Evolutionary conservation across 2,797 vertebrate genomes (phyloP), one percentile per base, ranked within the genome.

Genomic region (Dallia pectoralis): DNA sequence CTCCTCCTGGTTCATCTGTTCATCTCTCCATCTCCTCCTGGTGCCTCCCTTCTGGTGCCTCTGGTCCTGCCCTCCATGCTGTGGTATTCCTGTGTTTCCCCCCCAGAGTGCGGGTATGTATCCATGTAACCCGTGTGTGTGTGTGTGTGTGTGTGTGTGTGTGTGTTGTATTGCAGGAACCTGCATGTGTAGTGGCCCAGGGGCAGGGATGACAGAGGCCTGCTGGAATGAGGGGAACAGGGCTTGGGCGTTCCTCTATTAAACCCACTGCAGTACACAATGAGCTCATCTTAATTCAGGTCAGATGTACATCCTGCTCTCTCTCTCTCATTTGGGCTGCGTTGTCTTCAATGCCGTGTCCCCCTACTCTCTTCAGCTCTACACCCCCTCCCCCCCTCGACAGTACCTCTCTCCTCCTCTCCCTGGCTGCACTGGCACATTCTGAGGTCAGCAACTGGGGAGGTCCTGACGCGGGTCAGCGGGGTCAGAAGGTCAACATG

Each of bases 211-310:
- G 93, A 94, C 93, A 93, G 89, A 94, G 92, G 79, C 87, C 89
- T 79, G 83, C 86, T 93, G 93, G 93, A 94, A 94, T 94, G 93
- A 94, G 91, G 91, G 88, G 92, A 93, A 93, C 90, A 92, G 91
- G 91, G 91, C 86, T 90, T 93, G 93, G 93, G 94, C 92, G 93
- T 95, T 95, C 91, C 93, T 93, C 90, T 93, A 93, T 94, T 93
- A 93, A 94, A 94, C 90, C 91, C 87, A 87, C 86, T 86, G 89
- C 92, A 90, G 91, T 94, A 94, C 92, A 94, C 93, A 93, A 94
- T 94, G 93, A 95, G 93, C 91, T 95, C 94, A 94, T 93, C 91
- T 89, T 94, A 93, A 94, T 94, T 93, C 92, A 93, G 93, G 89
- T 94, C 93, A 95, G 92, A 94, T 94, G 94, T 93, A 93, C 91